Conservation (phyloP, 2,797 vertebrate species). For the Clamator glandarius region DNA sequence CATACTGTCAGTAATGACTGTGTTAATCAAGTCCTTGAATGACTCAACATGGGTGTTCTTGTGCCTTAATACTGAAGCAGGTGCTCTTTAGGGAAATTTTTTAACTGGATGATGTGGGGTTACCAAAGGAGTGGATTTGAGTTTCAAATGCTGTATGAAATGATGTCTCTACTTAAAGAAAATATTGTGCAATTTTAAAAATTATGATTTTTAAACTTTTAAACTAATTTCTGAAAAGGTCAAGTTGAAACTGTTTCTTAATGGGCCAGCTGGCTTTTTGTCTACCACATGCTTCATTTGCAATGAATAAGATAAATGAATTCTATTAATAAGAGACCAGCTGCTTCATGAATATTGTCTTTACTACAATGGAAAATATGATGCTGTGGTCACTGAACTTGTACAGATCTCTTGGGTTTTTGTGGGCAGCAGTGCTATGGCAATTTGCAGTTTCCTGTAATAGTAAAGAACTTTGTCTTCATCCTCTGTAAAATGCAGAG, state of each 20-base stretch:
- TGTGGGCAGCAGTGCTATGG: conserved; percentile 44
- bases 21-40: background rate
- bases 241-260: background rate
- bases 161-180: background rate
- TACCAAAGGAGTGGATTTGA: background rate
- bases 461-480: background rate
- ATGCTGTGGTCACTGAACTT: conserved; percentile 45
- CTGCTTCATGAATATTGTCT: conserved; percentile 55
- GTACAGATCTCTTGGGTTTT: conserved; percentile 48
- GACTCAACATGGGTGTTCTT: background rate
- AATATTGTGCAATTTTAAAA: background rate
- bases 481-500: background rate
- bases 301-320: conserved; percentile 38
- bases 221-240: background rate
- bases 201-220: background rate
- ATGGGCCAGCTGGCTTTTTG: background rate
- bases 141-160: background rate
- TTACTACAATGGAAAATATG: conserved; percentile 62
- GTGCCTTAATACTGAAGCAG: background rate
- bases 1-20: background rate
- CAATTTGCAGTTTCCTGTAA: conserved; percentile 56
- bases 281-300: background rate
- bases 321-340: conserved; percentile 48
- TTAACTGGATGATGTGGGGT: background rate
- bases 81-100: background rate